Percentiles rank a stretch among this genome's conserved stretches.
Conservation (phyloP, 2,888 invertebrate genomes). For the Drosophila borborema region DNA sequence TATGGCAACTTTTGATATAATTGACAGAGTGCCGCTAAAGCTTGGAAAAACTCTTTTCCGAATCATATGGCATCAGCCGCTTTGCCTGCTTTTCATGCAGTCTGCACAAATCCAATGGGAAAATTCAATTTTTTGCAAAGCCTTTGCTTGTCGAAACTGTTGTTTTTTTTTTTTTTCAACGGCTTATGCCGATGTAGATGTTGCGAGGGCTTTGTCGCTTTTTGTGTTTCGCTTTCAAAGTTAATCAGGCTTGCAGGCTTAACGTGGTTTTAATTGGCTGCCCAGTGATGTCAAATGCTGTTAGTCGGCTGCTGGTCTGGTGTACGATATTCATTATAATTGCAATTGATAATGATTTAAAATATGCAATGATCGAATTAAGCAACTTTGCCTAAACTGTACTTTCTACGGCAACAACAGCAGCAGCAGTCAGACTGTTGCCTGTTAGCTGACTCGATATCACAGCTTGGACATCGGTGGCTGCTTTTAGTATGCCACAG, state of each 20-base stretch:
- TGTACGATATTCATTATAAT: conserved; percentile 19
- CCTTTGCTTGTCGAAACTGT: conserved; percentile 9
- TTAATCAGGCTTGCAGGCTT: conserved; percentile 49
- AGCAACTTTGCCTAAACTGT: conserved; percentile 19
- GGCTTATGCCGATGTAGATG: conserved; percentile 12
- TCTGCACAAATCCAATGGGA: conserved; percentile 38
- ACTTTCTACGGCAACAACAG: conserved; percentile 11
- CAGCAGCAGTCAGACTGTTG: conserved; percentile 13
- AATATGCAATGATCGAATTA: conserved; percentile 14
- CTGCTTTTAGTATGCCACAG: conserved; percentile 48
- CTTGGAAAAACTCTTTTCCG: conserved; percentile 15
- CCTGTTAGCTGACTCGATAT: conserved; percentile 24
- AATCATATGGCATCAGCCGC: conserved; percentile 25
- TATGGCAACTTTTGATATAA: conserved; percentile 17
- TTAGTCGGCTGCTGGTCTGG: conserved; percentile 7
- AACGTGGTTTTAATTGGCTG: conserved; percentile 47
- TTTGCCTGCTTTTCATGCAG: conserved; percentile 24
- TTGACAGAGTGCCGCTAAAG: conserved; percentile 23
- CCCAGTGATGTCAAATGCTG: conserved; percentile 44
- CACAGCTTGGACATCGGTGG: conserved; percentile 34
- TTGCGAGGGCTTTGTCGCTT: conserved; percentile 5
- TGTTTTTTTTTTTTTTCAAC: conserved; percentile 16
- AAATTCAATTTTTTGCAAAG: conserved; percentile 35
- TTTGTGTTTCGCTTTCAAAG: conserved; percentile 23
- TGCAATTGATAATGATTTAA: conserved; percentile 1